Conservation (phyloP, 2,113 vertebrate genomes). For the Murina feae region DNA sequence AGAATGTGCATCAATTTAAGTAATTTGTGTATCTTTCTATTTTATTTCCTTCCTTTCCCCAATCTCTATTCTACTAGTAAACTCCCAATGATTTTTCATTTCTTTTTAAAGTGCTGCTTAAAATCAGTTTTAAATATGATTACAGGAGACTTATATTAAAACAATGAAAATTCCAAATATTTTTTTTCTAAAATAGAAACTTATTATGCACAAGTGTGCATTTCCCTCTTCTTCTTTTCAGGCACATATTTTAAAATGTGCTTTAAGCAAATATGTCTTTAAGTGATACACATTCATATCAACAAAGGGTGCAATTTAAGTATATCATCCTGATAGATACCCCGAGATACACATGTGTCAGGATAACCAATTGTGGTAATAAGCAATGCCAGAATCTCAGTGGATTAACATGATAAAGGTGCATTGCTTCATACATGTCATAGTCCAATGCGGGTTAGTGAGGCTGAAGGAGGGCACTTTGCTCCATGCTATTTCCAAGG, state of each 20-base stretch:
- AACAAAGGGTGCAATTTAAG: not conserved
- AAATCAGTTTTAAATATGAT: conserved; percentile 27
- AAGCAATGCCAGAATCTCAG: not conserved
- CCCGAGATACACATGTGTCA: not conserved
- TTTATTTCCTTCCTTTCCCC: not conserved
- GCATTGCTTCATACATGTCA: not conserved
- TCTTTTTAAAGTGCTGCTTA: not conserved
- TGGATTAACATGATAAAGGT: not conserved
- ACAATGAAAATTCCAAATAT: not conserved
- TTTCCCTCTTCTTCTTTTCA: not conserved
- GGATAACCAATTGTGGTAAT: not conserved
- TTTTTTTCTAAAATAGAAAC: not conserved
- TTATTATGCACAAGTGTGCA: not conserved
- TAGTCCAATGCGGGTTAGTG: not conserved
- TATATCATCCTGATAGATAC: not conserved
- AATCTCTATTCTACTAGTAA: not conserved
- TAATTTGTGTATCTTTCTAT: conserved; percentile 2
- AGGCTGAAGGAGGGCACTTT: not conserved
- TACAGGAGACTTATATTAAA: conserved; percentile 2
- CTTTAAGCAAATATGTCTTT: not conserved
- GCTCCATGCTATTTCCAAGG: not conserved
- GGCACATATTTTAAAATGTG: not conserved
- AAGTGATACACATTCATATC: not conserved
- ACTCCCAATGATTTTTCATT: not conserved
- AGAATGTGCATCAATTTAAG: conserved; percentile 2